Evolutionary conservation across 2,113 vertebrate genomes (phyloP), one percentile per base, ranked within the genome.

Genomic region (Notarius lentiginosus): DNA sequence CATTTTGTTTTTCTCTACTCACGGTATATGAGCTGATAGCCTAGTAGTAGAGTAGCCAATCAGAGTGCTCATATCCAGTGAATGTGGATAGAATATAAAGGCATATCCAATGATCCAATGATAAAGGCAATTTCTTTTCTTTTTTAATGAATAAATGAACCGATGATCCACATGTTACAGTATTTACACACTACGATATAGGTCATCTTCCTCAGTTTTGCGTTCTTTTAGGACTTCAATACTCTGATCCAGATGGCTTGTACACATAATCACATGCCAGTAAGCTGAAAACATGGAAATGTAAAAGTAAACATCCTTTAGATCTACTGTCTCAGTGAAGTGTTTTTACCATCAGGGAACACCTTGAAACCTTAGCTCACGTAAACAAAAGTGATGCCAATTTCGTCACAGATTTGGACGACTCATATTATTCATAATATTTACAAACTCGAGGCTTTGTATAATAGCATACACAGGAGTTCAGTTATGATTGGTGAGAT

Each of bases 231-330:
- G 60, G 63, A 73, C 66, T 75, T 72, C 70, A 47, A 6, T 75
- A 65, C 49, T 80, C 61, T 9, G 79, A 30, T 80, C 41, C 75
- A 66, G 49, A 70, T 20, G 49, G 63, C n/a, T 18, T 49, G 47
- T 51, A 68, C 7, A 24, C 41, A 65, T 24, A 63, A 76, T 72
- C 68, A 60, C 5, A 30, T 81, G 65, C 77, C 77, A 72, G 77
- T 70, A 81, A 68, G 51, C 34, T 41, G 55, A 87, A 75, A 87
- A 79, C 68, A 87, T 27, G 79, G 63, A 76, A 81, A 81, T 60
- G 24, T 58, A 58, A 81, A 80, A 80, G 60, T 82, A 87, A 87
- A 87, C 86, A 83, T 87, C 53, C 66, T 76, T 75, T n/a, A 75
- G 79, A 61, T 73, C 86, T 73, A 53, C 79, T 82, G 58, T 82